Conservation (phyloP, 2,888 invertebrate genomes). For the Peribatodes rhomboidaria region DNA sequence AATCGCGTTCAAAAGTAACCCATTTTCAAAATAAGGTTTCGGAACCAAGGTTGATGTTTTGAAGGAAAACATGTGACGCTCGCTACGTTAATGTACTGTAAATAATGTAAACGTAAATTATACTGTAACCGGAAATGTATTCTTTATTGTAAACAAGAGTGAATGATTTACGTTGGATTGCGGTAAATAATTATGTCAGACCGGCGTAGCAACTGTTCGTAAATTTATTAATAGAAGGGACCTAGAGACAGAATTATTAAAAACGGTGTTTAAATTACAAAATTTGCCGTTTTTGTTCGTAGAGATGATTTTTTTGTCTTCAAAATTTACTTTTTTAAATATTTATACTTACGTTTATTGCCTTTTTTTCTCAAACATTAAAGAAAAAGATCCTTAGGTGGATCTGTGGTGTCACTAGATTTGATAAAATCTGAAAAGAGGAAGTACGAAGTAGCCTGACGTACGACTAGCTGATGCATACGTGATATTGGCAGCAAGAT, state of each 20-base stretch:
- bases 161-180: constrained; percentile 7
- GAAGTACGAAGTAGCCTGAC: no score
- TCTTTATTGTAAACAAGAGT: constrained; percentile 38
- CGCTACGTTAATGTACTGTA: constrained; percentile 57
- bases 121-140: constrained; percentile 45
- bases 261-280: background rate
- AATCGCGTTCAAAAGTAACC: constrained; percentile 74
- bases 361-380: no score
- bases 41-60: constrained; percentile 63
- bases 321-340: no score
- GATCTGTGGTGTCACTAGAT: no score
- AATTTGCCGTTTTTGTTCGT: no score
- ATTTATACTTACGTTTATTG: no score
- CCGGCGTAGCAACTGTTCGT: background rate
- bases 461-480: no score
- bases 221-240: background rate
- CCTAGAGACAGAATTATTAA: no score
- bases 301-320: no score
- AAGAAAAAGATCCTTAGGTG: no score
- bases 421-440: no score
- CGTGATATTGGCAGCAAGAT: no score
- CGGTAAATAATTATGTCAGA: constrained; percentile 9
- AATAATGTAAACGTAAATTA: constrained; percentile 53
- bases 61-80: constrained; percentile 56
- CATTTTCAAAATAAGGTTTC: constrained; percentile 64